Conservation (phyloP, 2,797 vertebrate genomes). For the Acrossocheilus wenchowensis region DNA sequence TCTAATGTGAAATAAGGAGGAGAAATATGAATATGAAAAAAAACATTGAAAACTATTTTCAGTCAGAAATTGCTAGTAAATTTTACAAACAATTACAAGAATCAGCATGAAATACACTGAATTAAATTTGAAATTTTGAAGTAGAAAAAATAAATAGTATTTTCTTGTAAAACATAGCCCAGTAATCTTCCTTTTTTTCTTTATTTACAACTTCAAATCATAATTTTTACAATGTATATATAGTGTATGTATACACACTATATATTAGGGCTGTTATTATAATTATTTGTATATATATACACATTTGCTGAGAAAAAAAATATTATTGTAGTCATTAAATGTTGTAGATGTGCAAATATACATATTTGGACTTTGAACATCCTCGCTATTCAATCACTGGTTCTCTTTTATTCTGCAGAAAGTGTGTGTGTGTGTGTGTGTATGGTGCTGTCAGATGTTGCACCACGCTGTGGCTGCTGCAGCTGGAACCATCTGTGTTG, state of each 20-base stretch:
- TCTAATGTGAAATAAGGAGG: neutral
- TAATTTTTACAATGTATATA: neutral
- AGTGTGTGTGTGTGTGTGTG: conserved; percentile 55
- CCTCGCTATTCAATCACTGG: conserved; percentile 34
- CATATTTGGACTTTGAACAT: neutral
- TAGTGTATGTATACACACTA: neutral
- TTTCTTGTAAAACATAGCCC: neutral
- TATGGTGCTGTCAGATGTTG: conserved; percentile 77
- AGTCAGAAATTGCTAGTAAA: neutral
- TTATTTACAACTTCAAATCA: neutral
- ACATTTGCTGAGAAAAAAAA: neutral
- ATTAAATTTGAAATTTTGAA: neutral
- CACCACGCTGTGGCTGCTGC: conserved; percentile 77
- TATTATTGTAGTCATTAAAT: neutral
- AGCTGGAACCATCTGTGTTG: conserved; percentile 81
- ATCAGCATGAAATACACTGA: neutral
- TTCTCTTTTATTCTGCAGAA: conserved; percentile 30
- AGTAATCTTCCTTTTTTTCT: neutral
- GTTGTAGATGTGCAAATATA: neutral
- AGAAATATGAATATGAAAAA: neutral
- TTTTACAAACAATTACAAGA: neutral
- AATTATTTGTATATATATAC: neutral
- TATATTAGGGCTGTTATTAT: neutral
- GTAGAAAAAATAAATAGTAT: neutral
- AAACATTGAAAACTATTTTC: neutral